Conservation (phyloP, 2,797 vertebrate species). For the Chelmon rostratus region DNA sequence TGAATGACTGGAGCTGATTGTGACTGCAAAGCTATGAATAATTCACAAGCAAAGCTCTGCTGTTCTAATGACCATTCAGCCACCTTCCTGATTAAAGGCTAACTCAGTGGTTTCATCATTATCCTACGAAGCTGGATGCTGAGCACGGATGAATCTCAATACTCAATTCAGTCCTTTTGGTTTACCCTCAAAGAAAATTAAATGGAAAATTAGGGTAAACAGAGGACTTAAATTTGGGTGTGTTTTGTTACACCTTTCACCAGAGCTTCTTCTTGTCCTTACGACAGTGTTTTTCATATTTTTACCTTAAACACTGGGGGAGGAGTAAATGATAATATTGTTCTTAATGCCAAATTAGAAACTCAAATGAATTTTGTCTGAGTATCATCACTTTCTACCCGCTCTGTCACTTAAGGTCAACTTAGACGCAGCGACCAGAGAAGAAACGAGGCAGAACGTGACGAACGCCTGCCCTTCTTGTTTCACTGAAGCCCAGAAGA, state of each 20-base stretch:
- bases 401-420: conserved; percentile 88
- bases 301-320: too few relatives aligned
- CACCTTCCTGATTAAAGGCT: neutral
- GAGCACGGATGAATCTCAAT: neutral
- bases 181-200: conserved; percentile 3
- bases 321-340: too few relatives aligned
- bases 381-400: neutral
- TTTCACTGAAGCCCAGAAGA: conserved; percentile 92
- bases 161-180: neutral
- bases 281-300: neutral
- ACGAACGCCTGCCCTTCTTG: conserved; percentile 82
- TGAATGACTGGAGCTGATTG: conserved; percentile 7
- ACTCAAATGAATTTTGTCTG: neutral
- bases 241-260: neutral
- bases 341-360: neutral
- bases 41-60: neutral
- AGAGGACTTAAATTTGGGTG: neutral
- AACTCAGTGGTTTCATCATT: neutral
- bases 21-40: neutral
- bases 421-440: conserved; percentile 90
- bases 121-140: neutral
- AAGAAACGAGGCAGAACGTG: conserved; percentile 88
- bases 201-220: neutral
- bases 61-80: neutral
- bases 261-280: neutral